A percentile compares a stretch with the other conserved stretches of the same genome.
phyloP scores from a whole-genome alignment of 2,113 vertebrate genomes.

The Jaculus jaculus region DNA sequence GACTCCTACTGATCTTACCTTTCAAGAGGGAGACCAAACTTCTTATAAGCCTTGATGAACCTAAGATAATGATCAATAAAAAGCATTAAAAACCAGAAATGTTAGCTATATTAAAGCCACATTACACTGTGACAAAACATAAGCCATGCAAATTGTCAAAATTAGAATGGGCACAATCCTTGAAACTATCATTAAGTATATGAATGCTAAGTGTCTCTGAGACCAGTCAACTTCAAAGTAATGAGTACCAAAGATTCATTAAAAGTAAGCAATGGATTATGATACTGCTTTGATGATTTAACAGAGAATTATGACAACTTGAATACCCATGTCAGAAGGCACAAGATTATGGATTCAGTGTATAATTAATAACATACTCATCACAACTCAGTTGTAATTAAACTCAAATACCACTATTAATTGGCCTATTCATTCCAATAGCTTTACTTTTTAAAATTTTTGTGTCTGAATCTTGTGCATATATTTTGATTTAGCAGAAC shows the following conservation, averaged over 20 bases:
- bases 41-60: slow-evolving; percentile 99
- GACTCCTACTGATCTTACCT: slow-evolving; percentile 85
- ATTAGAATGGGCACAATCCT: background rate
- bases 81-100: slow-evolving; percentile 21
- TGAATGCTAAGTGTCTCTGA: background rate
- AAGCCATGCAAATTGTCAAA: background rate
- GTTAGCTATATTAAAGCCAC: background rate
- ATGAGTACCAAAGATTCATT: background rate
- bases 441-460: background rate
- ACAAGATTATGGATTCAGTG: background rate
- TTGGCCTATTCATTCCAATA: background rate
- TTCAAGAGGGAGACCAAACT: slow-evolving; percentile 97
- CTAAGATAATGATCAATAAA: slow-evolving; percentile 82
- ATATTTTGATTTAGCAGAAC: too few relatives aligned
- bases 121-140: background rate
- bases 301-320: background rate
- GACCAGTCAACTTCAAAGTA: background rate
- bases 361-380: background rate
- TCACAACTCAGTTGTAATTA: background rate
- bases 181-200: background rate
- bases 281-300: background rate
- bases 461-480: background rate
- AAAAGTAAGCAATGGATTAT: background rate
- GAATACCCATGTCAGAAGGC: background rate
- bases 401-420: background rate